A percentile compares a stretch with the other conserved stretches of the same genome.
Conservation (phyloP, 2,888 invertebrate genomes). For the Schizotus pectinicornis region DNA sequence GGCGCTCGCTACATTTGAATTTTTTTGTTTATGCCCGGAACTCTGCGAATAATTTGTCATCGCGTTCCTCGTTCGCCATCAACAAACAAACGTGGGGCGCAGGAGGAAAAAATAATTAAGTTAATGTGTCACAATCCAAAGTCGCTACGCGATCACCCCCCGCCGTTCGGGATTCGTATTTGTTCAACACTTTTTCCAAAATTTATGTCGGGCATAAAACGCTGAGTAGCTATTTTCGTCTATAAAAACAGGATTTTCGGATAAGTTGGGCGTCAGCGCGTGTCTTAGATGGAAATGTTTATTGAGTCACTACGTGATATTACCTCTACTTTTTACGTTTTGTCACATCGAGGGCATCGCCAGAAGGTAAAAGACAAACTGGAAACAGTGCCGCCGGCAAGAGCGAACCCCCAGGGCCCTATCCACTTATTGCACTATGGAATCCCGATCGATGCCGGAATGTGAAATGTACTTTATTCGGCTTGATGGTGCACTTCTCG, state of each 20-base stretch:
- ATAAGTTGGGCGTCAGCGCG: constrained; percentile 23
- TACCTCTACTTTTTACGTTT: constrained; percentile 25
- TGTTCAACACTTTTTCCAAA: constrained; percentile 5
- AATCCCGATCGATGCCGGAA: constrained; percentile 14
- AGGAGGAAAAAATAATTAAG: background rate
- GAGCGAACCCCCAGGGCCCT: constrained; percentile 3
- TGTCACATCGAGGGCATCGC: constrained; percentile 20
- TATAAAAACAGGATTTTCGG: constrained; percentile 17
- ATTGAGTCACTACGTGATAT: constrained; percentile 29
- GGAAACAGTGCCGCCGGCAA: constrained; percentile 20
- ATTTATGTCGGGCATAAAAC: constrained; percentile 6
- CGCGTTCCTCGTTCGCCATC: background rate
- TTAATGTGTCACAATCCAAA: background rate
- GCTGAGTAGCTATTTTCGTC: constrained; percentile 12
- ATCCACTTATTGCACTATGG: constrained; percentile 18
- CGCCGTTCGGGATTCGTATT: constrained; percentile 2
- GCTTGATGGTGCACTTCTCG: constrained; percentile 21
- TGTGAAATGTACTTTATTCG: constrained; percentile 28
- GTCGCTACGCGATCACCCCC: background rate
- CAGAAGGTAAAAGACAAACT: constrained; percentile 25
- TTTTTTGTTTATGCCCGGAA: constrained; percentile 8
- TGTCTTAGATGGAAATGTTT: constrained; percentile 24
- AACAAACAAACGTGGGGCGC: too few species aligned
- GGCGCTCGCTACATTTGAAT: constrained; percentile 11
- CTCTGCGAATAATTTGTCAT: background rate